Conservation (phyloP, 2,797 vertebrate species). For the Phyllotis vaccarum region DNA sequence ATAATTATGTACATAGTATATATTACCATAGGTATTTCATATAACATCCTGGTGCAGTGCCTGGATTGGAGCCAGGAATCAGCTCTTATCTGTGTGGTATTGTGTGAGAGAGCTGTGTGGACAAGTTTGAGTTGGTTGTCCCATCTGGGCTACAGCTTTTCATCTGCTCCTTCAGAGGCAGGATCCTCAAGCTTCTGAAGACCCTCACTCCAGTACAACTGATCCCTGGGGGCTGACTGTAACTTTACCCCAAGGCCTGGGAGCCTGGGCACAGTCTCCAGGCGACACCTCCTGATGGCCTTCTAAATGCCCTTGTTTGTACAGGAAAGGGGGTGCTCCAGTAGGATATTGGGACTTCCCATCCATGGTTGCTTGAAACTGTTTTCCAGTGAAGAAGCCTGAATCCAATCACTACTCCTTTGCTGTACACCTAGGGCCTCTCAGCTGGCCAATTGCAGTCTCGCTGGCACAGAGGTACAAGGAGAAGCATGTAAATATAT, state of each 20-base stretch:
- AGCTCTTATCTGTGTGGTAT: neutral
- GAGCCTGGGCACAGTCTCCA: neutral
- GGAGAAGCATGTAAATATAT: neutral
- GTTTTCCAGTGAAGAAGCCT: neutral
- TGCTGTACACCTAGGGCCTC: neutral
- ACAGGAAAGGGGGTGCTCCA: neutral
- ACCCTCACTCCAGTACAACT: neutral
- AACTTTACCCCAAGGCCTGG: neutral
- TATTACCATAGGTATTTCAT: neutral
- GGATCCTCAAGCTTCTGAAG: neutral
- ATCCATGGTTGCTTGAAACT: neutral
- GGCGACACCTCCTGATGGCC: neutral
- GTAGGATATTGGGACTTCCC: neutral
- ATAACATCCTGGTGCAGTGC: neutral
- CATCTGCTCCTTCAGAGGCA: neutral
- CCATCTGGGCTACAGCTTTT: neutral
- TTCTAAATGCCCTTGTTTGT: neutral
- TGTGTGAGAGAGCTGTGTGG: neutral
- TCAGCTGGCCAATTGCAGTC: neutral
- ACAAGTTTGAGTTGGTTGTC: neutral
- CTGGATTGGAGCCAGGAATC: neutral
- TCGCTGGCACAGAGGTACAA: neutral
- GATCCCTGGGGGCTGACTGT: neutral
- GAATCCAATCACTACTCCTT: neutral
- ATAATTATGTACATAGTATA: neutral